These are phyloP conservation scores for Penelope pileata DNA, from an alignment of 2,113 vertebrate genomes.

Conservation along the genomic window DNA sequence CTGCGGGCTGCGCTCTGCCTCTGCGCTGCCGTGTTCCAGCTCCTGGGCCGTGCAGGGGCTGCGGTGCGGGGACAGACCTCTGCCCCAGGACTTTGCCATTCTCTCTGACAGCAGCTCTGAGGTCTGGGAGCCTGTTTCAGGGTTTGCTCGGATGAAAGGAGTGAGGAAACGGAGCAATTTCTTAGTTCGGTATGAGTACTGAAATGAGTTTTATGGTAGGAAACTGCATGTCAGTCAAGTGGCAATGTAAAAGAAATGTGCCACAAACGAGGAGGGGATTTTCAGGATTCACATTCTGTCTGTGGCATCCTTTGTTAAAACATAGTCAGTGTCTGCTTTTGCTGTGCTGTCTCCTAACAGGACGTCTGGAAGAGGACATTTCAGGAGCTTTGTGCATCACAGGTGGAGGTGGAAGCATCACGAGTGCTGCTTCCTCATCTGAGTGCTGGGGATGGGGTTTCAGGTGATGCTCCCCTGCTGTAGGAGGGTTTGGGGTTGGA, in stretches of 20 bases:
- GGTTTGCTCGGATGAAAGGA: background rate
- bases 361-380: background rate
- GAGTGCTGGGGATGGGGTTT: background rate
- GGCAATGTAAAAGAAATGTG: background rate
- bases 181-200: background rate
- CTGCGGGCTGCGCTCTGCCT: too few relatives aligned
- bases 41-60: too few relatives aligned
- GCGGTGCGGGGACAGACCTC: too few relatives aligned
- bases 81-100: too few relatives aligned
- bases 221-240: background rate
- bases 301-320: background rate
- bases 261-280: background rate
- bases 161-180: background rate
- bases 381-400: background rate
- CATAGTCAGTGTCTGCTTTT: background rate
- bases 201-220: background rate
- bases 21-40: too few relatives aligned
- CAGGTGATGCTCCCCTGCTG: rapidly evolving
- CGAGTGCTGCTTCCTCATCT: too few relatives aligned
- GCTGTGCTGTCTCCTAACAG: background rate
- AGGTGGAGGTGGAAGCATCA: background rate
- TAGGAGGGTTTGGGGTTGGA: background rate
- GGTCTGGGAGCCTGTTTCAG: background rate
- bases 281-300: background rate
- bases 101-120: too few relatives aligned